Conservation (phyloP, 2,888 invertebrate species). For the Nasonia oneida region DNA sequence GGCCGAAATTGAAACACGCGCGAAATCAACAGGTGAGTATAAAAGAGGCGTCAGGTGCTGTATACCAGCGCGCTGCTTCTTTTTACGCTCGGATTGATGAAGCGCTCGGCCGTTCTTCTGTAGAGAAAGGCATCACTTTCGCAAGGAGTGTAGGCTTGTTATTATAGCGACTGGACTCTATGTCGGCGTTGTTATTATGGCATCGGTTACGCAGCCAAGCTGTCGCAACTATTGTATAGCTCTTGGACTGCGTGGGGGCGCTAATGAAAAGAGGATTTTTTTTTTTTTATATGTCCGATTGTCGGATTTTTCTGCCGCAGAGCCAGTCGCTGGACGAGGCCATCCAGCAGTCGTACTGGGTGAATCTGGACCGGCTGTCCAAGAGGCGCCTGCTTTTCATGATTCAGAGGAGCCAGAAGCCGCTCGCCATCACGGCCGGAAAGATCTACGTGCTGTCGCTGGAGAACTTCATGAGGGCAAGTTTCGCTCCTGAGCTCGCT, state of each 20-base stretch:
- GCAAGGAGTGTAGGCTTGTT: conserved; percentile 11
- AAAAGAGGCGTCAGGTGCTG: conserved; percentile 40
- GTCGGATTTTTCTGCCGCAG: conserved; percentile 15
- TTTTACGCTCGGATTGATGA: conserved; percentile 53
- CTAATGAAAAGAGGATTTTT: background rate
- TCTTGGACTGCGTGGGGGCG: background rate
- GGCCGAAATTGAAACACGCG: background rate
- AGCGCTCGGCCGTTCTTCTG: background rate
- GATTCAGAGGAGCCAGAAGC: conserved; percentile 46
- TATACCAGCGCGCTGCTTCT: background rate
- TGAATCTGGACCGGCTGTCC: conserved; percentile 10
- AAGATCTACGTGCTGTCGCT: conserved; percentile 48
- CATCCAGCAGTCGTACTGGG: conserved; percentile 34
- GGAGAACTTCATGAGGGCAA: conserved; percentile 46
- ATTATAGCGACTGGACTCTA: background rate
- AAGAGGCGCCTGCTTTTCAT: conserved; percentile 32
- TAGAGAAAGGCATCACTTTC: conserved; percentile 44
- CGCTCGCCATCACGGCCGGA: conserved; percentile 36
- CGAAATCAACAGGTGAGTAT: conserved; percentile 47
- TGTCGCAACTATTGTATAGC: background rate
- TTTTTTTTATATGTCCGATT: background rate
- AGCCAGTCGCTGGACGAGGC: conserved; percentile 45
- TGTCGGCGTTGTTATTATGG: conserved; percentile 11
- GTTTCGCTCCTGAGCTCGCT: background rate
- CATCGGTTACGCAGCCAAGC: conserved; percentile 15